Evolutionary conservation across 2,888 invertebrate genomes (phyloP), one percentile per base, ranked within the genome.

Genomic region (Tenthredo livida): DNA sequence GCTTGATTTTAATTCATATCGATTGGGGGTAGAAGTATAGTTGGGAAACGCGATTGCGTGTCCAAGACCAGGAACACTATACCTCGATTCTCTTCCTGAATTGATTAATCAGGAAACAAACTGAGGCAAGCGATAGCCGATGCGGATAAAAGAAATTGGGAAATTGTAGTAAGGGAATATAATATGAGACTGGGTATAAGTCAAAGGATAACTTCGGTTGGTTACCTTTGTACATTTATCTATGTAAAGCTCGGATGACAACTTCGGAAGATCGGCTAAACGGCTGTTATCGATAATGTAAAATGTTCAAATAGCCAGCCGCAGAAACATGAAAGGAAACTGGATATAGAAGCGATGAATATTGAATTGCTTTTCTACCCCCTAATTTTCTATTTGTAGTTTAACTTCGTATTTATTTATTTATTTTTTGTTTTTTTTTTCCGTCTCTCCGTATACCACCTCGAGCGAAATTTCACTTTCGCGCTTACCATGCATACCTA

Each of bases 41-140:
- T n/a, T 47, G 25, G 50, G 10, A 50, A 50, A 75, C 50, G 75
- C 25, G 75, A 75, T 75, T 75, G 75, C 75, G 75, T 75, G 75
- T 75, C 50, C n/a, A 29, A 29, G 25, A 50, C 9, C 75, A 25
- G 7, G 75, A 75, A 75, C n/a, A 43, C 72, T 12, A 2, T 12
- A 2, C 29, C 75, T 47, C 50, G 75, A 50, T 50, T 29, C 15
- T 9, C 75, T 12, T 29, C 29, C 33, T 25, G 75, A 29, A 75
- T 47, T 47, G 21, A 75, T 75, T 75, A 75, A 75, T 75, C 75
- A 50, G 29, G 75, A 47, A 50, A 75, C 75, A 75, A 75, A 50
- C 75, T 21, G 33, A 47, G 25, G 5, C 50, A 75, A 25, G 29
- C 75, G 75, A 75, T 21, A 50, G 17, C 50, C 50, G 50, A 75